Base-by-base conservation (phyloP, 1,140 invertebrate species). In the Pogonomyrmex californicus region DNA sequence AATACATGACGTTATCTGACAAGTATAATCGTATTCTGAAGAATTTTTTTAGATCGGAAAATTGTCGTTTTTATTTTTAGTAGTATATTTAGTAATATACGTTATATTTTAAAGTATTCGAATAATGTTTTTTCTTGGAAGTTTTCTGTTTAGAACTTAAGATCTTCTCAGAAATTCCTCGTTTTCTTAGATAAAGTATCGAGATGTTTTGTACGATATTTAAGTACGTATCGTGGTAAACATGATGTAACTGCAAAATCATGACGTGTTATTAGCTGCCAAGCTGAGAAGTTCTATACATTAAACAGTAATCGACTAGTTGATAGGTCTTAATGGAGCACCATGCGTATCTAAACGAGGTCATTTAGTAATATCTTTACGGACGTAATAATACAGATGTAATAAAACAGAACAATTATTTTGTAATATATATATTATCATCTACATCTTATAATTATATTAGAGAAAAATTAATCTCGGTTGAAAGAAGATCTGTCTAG, bases 321-420 rank as follows among this genome's bases (percentile, higher is more conserved):
- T 7, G 30, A 62, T 63, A 79, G 12, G 9, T 30, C n/a, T 49
- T 65, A 68, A 44, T 44, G 33, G 30, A n/a, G 33, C 7, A 4
- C 12, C 6, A 44, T 9, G 7, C 14, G 33, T 36, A 41, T 79
- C 44, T 49, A 81, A 70, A 68, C 36, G 4, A 81, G 49, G 47
- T 66, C 47, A 44, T 44, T 23, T 36, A 44, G 5, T 44, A 2
- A 56, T 38, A n/a, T 68, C 12, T 38, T 41, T 41, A 68, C n/a
- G 17, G 6, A 38, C 49, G 17, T 30, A 23, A 51, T 23, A 66
- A 68, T 54, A 41, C 23, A 23, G 23, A 23, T 23, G 23, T 23
- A 23, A 23, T 23, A 81, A 66, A 65, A 78, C 33, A 23, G 2
- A 62, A 44, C 44, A 65, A 38, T 77, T 78, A 78, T 49, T 12